phyloP scores from a whole-genome alignment of 2,888 invertebrate species.

The Steinernema hermaphroditum region DNA sequence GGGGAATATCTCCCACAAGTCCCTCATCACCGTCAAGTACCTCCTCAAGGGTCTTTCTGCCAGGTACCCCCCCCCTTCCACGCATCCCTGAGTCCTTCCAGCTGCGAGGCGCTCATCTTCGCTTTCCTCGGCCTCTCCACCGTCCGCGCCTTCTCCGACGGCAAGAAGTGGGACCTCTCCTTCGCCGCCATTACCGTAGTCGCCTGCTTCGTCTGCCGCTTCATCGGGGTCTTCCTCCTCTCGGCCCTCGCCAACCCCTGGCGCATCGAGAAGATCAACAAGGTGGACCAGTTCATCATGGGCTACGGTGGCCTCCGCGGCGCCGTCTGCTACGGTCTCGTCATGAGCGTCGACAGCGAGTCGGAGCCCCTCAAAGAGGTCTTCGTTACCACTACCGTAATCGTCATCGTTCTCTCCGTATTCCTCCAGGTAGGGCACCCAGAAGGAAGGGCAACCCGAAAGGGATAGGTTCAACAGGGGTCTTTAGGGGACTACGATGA shows the following conservation, averaged over 20 bases:
- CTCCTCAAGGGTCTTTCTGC: conserved; percentile 97
- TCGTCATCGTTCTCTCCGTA: conserved; percentile 16
- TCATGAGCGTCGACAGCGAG: conserved; percentile 73
- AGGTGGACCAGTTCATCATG: conserved; percentile 77
- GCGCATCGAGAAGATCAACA: conserved; percentile 84
- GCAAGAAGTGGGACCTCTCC: conserved; percentile 90
- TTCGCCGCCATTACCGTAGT: conserved; percentile 87
- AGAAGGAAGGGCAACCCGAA: no score
- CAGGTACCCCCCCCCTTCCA: conserved; percentile 66
- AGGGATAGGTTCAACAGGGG: not conserved
- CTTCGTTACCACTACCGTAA: conserved; percentile 17
- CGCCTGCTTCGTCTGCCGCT: conserved; percentile 86
- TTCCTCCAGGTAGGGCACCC: conserved; percentile 7
- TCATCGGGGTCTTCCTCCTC: conserved; percentile 74
- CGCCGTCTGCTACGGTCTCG: conserved; percentile 86
- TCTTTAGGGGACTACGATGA: conserved; percentile 13
- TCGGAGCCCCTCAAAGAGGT: conserved; percentile 21
- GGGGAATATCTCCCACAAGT: conserved; percentile 48
- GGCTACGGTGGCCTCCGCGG: conserved; percentile 92
- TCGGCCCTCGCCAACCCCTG: conserved; percentile 88
- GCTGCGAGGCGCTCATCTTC: conserved; percentile 97
- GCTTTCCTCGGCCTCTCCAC: conserved; percentile 97
- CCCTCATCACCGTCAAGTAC: conserved; percentile 73
- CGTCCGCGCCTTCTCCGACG: conserved; percentile 74
- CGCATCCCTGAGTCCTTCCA: conserved; percentile 32